These are phyloP conservation scores for Gortyna flavago DNA, from an alignment of 2,888 invertebrate genomes.

Conservation along the genomic window DNA sequence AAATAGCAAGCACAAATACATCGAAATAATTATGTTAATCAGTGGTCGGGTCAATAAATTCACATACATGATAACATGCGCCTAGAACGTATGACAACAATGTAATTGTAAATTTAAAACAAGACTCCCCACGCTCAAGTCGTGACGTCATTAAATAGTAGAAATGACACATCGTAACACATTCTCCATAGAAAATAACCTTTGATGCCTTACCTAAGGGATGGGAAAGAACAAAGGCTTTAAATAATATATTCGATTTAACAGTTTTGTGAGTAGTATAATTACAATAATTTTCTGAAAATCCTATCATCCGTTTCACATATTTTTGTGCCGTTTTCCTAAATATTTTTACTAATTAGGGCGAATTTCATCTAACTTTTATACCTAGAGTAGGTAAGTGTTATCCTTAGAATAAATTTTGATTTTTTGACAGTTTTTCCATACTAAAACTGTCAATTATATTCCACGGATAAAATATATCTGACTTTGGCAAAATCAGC, in stretches of 20 bases:
- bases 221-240: not conserved
- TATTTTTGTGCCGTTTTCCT: not conserved
- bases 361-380: too few relatives aligned
- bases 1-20: conserved; percentile 22
- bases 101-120: conserved; percentile 63
- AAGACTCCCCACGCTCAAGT: conserved; percentile 59
- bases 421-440: too few relatives aligned
- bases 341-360: not conserved
- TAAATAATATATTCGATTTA: not conserved
- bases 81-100: conserved; percentile 30
- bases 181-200: conserved; percentile 49
- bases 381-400: too few relatives aligned
- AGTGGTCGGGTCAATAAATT: conserved; percentile 49
- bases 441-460: too few relatives aligned
- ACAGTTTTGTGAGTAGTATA: not conserved
- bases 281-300: not conserved
- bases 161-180: conserved; percentile 58
- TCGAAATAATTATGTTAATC: conserved; percentile 47
- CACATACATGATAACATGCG: conserved; percentile 44
- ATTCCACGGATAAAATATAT: too few relatives aligned
- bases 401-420: too few relatives aligned
- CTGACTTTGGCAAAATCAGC: too few relatives aligned
- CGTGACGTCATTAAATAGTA: conserved; percentile 52
- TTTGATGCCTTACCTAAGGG: conserved; percentile 16
- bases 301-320: not conserved